Evolutionary conservation across 1,140 invertebrate species (phyloP), one percentile per base, ranked within the genome.

Genomic region (Drosophila biarmipes): DNA sequence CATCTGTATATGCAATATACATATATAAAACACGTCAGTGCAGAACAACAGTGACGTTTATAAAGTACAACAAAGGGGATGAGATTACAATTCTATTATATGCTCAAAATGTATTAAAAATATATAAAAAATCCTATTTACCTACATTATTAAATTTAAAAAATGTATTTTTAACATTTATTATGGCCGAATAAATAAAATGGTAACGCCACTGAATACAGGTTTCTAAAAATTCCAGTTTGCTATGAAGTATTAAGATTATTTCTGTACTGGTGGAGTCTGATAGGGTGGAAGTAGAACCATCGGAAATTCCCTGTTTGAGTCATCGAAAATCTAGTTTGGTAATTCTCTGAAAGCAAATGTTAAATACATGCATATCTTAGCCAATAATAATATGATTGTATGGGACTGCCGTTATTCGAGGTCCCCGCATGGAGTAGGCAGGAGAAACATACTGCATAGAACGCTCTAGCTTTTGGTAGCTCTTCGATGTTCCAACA

Each of bases 381-480:
- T 74, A 92, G 10, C 91, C 91, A 46, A 92, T 92, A 8, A 85
- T 71, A 38, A 92, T 84, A 10, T 46, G 42, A 58, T 89, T 75
- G 43, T 92, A 92, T 4, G 91, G 82, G 1, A 73, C 81, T 12
- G 69, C 51, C n/a, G 85, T 90, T 3, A 92, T 49, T 3, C 82
- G 86, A 21, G 81, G 80, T n/a, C 90, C 90, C 0, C 79, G 43
- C 91, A 92, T 92, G 4, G 82, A 81, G 31, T 55, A 55, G 0
- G 87, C 66, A 3, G 91, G 91, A 1, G 91, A 92, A 4, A 82
- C 56, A 35, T 92, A 91, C 51, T 80, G 79, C 81, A 91, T 92
- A 2, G 91, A 92, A 14, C 89, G 76, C 29, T 92, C 91, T 29
- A 91, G 64, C 31, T 80, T 67, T 10, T 48, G 53, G 15, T 92